A percentile compares a stretch with the other conserved stretches of the same genome.
These are phyloP conservation scores for Aethes cnicana DNA, from an alignment of 2,888 invertebrate genomes.

Conservation along the genomic window DNA sequence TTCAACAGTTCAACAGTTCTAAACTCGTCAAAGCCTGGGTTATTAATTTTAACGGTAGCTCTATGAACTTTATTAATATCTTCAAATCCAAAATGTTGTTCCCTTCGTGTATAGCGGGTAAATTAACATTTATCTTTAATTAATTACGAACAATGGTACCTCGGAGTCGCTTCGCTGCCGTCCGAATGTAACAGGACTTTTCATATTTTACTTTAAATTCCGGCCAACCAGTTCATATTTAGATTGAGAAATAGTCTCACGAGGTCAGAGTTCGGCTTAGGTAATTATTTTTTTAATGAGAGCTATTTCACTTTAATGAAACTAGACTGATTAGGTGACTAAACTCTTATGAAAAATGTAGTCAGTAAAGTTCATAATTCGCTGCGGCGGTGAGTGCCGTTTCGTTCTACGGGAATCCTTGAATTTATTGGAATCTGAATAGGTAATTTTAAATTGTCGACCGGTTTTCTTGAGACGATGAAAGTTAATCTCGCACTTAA, in stretches of 20 bases:
- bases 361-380: too few relatives aligned
- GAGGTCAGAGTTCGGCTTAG: slow-evolving; percentile 19
- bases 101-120: neutral
- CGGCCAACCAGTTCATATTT: slow-evolving; percentile 17
- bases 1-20: slow-evolving; percentile 21
- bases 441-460: too few relatives aligned
- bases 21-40: neutral
- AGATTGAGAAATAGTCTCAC: slow-evolving; percentile 11
- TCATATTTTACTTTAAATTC: slow-evolving; percentile 18
- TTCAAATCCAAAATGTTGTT: neutral
- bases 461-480: too few relatives aligned
- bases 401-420: too few relatives aligned
- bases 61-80: slow-evolving; percentile 4
- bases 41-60: slow-evolving; percentile 5
- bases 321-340: neutral
- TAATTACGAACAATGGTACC: slow-evolving; percentile 7
- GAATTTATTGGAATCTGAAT: too few relatives aligned
- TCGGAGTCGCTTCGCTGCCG: neutral
- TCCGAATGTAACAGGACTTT: neutral
- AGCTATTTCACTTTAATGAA: neutral
- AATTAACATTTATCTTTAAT: neutral
- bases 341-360: too few relatives aligned
- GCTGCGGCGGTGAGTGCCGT: too few relatives aligned
- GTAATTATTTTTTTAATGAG: slow-evolving; percentile 17
- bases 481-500: too few relatives aligned